Base-by-base conservation (phyloP, 2,113 vertebrate species). In the Tursiops truncatus region DNA sequence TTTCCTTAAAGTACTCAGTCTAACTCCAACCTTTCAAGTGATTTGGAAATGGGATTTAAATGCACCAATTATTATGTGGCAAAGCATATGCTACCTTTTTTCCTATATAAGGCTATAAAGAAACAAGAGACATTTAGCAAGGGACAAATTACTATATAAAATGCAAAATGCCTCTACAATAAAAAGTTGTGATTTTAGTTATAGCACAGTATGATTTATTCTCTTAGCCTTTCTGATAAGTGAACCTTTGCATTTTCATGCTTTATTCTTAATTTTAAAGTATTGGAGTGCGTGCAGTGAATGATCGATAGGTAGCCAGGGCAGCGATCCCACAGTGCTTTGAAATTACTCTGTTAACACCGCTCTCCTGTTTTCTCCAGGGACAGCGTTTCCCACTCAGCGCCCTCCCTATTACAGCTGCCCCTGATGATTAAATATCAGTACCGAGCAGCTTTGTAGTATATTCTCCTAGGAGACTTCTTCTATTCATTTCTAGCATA, bases 371-470 rank as follows among this genome's bases (percentile, higher is more conserved):
- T 18, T 28, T 97, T 97, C 98, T 98, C 98, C 31, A 91, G 98
- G 92, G 98, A 97, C 90, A 28, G 81, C 58, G 9, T 95, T 98
- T 96, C 96, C 95, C 94, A 85, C 96, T 97, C 91, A 96, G 96
- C 84, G 58, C 96, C 93, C 76, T 96, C 97, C 98, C 97, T 97
- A 97, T 98, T 98, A 97, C 98, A 98, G 98, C 98, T 98, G 98
- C 97, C 98, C 98, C 97, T 96, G 98, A 98, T 98, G 98, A 99
- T 99, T 98, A 98, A 98, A 98, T 98, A 98, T 98, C 98, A 91
- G 97, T 74, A 97, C 81, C 28, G 81, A 95, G 85, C 98, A 98
- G 96, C 98, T 99, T 98, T 98, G 97, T 98, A 94, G 97, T 96
- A 89, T 95, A 83, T 93, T 89, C 97, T 98, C 98, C 97, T 98